Evolutionary conservation across 2,797 vertebrate genomes (phyloP), one percentile per base, ranked within the genome.

Genomic region (Eremophila alpestris): DNA sequence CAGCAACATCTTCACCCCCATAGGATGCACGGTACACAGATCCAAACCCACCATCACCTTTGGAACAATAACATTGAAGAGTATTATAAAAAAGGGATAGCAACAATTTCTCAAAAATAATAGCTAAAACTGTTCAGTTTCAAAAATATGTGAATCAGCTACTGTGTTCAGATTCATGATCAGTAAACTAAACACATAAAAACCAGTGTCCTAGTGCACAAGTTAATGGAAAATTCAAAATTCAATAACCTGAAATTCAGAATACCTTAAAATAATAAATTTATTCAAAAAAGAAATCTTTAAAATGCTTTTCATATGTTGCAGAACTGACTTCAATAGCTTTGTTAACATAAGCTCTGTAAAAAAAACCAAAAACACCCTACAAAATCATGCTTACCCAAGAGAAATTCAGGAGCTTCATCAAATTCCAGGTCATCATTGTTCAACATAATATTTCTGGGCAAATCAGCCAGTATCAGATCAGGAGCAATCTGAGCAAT

Each of bases 41-140:
- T 80, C 99, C 99, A 97, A 99, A 99, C 41, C 99, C 99, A 34
- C 99, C 99, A 54, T 99, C 98, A 29, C 99, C 99, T 99, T 91
- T 94, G 30, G 62, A 52, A 74, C 23, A 51, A 85, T 7, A 70
- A 91, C 83, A 90, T 46, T n/a, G 22, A 84, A 73, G 20, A 74
- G 34, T 22, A 59, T 81, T 84, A 68, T 16, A 91, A 34, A 36
- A 45, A 71, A 51, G 41, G 16, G 5, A 29, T 43, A 75, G 9
- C 19, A 51, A 32, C 1, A 3, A 20, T 70, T 77, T 73, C 22
- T 76, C 10, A 73, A 62, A 77, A 67, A 82, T 34, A 52, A 70
- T 0, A 84, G 26, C 27, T 77, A 14, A 74, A 65, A 63, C 16
- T 3, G 7, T 36, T 20, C 23, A 5, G 20, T 70, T 90, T 69